Percentiles rank a stretch among this genome's conserved stretches.
Conservation (phyloP, 1,140 invertebrate species). For the Platyscapa corneri region DNA sequence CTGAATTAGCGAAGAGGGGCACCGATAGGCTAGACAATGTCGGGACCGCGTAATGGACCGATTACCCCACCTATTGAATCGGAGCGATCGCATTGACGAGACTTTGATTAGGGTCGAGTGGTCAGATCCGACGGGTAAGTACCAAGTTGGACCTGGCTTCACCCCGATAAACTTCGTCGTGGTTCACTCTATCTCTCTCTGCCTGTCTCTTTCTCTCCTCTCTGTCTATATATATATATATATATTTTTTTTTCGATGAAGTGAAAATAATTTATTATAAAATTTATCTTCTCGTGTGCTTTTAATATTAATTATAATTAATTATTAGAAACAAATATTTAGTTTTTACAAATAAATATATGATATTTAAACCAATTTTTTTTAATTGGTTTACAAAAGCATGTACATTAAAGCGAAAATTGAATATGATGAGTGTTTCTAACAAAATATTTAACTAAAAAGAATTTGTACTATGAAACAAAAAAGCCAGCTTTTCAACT, state of each 20-base stretch:
- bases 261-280: no score
- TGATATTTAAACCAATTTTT: no score
- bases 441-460: no score
- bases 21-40: conserved; percentile 67
- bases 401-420: no score
- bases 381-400: no score
- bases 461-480: no score
- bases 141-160: conserved; percentile 53
- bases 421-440: no score
- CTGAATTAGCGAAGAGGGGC: conserved; percentile 36
- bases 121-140: conserved; percentile 71
- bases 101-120: conserved; percentile 76
- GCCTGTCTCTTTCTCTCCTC: background rate
- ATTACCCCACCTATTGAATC: conserved; percentile 68
- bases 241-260: background rate
- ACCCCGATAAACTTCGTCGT: conserved; percentile 57
- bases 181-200: background rate
- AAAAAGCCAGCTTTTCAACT: no score
- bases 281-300: no score
- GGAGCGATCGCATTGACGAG: conserved; percentile 71
- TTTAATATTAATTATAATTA: no score
- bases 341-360: no score
- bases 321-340: no score
- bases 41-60: conserved; percentile 71
- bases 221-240: background rate